Conservation (phyloP, 1,140 invertebrate species). For the Choristoneura fumiferana region DNA sequence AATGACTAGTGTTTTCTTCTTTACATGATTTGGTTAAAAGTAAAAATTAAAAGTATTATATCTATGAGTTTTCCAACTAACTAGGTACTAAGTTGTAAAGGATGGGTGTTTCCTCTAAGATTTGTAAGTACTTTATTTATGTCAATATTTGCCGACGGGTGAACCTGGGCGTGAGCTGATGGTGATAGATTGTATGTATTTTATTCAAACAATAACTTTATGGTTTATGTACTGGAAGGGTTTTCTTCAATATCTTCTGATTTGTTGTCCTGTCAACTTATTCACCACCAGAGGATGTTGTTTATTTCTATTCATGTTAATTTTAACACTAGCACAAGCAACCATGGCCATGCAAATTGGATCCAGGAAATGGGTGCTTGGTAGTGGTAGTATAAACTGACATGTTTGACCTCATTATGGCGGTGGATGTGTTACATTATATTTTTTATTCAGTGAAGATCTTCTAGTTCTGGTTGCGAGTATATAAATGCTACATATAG, state of each 20-base stretch:
- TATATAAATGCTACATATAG: no score
- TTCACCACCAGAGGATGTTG: not conserved
- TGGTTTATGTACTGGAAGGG: constrained; percentile 16
- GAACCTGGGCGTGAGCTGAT: constrained; percentile 55
- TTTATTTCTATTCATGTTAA: not conserved
- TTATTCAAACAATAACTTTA: constrained; percentile 40
- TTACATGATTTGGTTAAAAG: no score
- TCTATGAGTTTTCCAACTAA: not conserved
- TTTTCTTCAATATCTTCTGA: constrained; percentile 22
- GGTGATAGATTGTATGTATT: constrained; percentile 74
- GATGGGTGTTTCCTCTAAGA: constrained; percentile 51
- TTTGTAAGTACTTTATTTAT: constrained; percentile 69
- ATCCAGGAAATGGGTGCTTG: no score
- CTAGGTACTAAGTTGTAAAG: constrained; percentile 38
- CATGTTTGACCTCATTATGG: not conserved
- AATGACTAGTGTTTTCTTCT: not conserved
- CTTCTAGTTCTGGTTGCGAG: not conserved
- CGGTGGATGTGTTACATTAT: not conserved
- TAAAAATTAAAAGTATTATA: not conserved
- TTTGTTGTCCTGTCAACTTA: not conserved
- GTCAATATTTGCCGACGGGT: constrained; percentile 40
- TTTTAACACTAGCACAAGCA: no score
- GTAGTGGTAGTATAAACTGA: no score
- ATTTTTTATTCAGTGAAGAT: constrained; percentile 5
- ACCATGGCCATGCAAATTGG: no score